These are phyloP conservation scores for Cheilosia vulpina DNA, from an alignment of 2,888 invertebrate species.

Conservation along the genomic window DNA sequence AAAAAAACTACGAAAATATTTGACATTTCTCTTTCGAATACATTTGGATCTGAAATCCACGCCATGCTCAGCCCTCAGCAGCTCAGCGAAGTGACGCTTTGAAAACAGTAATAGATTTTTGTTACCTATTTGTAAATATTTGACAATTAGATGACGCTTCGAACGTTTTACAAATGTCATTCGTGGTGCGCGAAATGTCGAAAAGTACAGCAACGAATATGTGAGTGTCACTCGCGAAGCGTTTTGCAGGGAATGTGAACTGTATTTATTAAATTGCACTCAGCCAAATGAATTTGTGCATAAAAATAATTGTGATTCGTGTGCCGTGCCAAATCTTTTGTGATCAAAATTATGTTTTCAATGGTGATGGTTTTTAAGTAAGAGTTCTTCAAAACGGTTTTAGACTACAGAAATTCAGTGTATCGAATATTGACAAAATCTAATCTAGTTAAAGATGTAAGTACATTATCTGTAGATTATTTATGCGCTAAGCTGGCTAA, in stretches of 20 bases:
- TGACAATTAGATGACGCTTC: slow-evolving; percentile 19
- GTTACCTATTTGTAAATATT: neutral
- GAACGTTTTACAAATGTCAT: slow-evolving; percentile 8
- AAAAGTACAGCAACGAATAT: slow-evolving; percentile 10
- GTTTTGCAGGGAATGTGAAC: neutral
- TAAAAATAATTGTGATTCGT: no score
- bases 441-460: no score
- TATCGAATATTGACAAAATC: no score
- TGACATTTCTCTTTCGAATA: slow-evolving; percentile 60
- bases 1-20: slow-evolving; percentile 57
- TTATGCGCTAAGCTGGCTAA: no score
- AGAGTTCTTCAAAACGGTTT: no score
- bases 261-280: neutral
- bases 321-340: no score
- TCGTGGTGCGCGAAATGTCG: slow-evolving; percentile 8
- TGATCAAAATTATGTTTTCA: no score
- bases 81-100: slow-evolving; percentile 36
- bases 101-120: slow-evolving; percentile 49
- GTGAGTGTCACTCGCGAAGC: neutral
- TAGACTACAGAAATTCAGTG: no score
- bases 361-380: no score
- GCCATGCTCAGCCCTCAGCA: slow-evolving; percentile 24
- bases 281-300: no score
- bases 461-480: no score
- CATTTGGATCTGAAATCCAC: slow-evolving; percentile 59